phyloP scores from a whole-genome alignment of 2,888 invertebrate genomes.

The Pharmacophagus antenor region DNA sequence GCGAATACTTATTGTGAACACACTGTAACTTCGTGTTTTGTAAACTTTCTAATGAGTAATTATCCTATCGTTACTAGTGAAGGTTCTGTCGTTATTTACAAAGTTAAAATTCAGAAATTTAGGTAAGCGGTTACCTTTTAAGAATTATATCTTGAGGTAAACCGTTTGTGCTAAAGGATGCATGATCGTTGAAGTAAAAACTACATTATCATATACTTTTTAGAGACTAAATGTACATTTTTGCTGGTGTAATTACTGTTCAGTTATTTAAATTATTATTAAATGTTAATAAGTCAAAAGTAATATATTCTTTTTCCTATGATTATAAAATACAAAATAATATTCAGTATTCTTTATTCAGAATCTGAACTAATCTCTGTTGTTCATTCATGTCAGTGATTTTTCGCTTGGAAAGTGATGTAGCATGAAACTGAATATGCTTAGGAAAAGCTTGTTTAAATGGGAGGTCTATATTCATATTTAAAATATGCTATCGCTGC shows the following conservation, averaged over 20 bases:
- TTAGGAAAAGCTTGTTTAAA: not conserved
- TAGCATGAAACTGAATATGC: not conserved
- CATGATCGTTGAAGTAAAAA: not conserved
- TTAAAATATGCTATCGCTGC: not conserved
- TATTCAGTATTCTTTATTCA: too few species aligned
- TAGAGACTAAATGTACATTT: not conserved
- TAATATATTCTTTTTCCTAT: too few species aligned
- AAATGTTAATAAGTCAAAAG: too few species aligned
- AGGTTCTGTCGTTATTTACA: not conserved
- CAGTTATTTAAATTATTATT: too few species aligned
- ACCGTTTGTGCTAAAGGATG: conserved; percentile 12
- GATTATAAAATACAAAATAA: too few species aligned
- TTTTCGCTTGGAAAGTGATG: not conserved
- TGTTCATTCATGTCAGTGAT: not conserved
- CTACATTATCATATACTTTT: not conserved
- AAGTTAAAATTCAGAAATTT: not conserved
- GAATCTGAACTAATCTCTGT: not conserved
- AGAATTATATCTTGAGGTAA: conserved; percentile 8
- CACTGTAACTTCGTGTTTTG: conserved; percentile 6
- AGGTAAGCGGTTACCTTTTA: conserved; percentile 2
- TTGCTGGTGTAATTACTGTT: too few species aligned
- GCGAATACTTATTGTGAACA: conserved; percentile 35
- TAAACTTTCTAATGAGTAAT: conserved; percentile 19
- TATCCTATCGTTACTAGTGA: not conserved
- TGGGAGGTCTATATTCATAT: not conserved